Evolutionary conservation across 2,113 vertebrate genomes (phyloP), one percentile per base, ranked within the genome.

Genomic region (Prietella phreatophila): DNA sequence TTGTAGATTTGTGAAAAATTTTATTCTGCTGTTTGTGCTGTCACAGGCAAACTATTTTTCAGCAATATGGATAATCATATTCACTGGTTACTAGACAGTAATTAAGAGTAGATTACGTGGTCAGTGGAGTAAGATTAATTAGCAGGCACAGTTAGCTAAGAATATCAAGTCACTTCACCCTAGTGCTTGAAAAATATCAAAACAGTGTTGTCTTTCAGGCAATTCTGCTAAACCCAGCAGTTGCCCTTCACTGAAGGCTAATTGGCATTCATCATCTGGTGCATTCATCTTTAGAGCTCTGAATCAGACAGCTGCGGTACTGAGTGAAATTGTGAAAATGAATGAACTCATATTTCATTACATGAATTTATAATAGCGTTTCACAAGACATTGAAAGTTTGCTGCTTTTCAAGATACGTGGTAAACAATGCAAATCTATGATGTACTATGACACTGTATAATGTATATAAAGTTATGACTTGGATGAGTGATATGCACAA

Each of bases 1-100:
- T 79, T 55, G 76, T 79, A 79, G 76, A 79, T 79, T 79, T 14
- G 76, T n/a, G 27, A 79, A 55, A 79, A 79, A 19, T 55, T 2
- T 30, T 17, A 53, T 14, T 53, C 14, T 53, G 47, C 47, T 55
- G 76, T 79, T 53, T 79, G 14, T 55, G 25, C 27, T 79, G 14
- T 53, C 27, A 55, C 25, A 79, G 17, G 53, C 75, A 27, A 47
- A 27, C 10, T 50, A 50, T 76, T 50, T 76, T 76, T 50, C 42
- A 76, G 73, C 42, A 76, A 27, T 50, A 53, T 79, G 47, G 15
- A 79, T 79, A 76, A 76, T 76, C 50, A 76, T 79, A 25, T 79
- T 79, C 47, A 55, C 30, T 27, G 47, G 27, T 30, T 55, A 30
- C 76, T 30, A 55, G 47, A 79, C 47, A 53, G 14, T 53, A 30